Evolutionary conservation across 2,113 vertebrate species (phyloP).

Genomic region (Lophura nycthemera): DNA sequence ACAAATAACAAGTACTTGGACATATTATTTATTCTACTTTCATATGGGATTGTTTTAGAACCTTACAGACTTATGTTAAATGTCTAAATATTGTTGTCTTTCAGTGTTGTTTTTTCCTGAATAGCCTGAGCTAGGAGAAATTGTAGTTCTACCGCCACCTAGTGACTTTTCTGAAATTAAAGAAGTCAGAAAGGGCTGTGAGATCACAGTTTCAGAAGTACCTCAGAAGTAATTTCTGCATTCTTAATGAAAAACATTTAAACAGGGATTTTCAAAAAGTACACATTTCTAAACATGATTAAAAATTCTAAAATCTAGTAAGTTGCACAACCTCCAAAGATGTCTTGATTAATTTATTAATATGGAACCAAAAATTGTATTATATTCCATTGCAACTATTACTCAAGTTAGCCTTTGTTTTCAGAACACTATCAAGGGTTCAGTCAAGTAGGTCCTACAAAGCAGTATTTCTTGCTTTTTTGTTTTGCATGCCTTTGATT

Average conservation of each 20-base stretch:
- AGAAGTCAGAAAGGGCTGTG: background rate
- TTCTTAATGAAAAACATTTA: background rate
- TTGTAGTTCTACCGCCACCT: slow-evolving; percentile 33
- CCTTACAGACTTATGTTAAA: background rate
- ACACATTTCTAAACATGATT: background rate
- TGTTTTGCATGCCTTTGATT: background rate
- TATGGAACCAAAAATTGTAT: background rate
- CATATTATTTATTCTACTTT: background rate
- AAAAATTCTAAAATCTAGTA: background rate
- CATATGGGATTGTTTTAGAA: background rate
- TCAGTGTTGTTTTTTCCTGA: background rate
- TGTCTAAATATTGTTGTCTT: background rate
- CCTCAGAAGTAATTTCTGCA: background rate
- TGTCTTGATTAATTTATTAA: background rate
- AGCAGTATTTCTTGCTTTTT: background rate
- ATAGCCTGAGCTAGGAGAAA: background rate
- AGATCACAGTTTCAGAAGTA: background rate
- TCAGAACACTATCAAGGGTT: background rate
- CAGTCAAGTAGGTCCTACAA: background rate
- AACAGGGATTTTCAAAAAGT: background rate
- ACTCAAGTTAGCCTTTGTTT: background rate
- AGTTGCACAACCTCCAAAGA: background rate
- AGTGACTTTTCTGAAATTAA: slow-evolving; percentile 15
- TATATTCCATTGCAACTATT: background rate
- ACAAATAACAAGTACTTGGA: background rate